Base-by-base conservation (phyloP, 2,113 vertebrate genomes). In the Catagonus wagneri region DNA sequence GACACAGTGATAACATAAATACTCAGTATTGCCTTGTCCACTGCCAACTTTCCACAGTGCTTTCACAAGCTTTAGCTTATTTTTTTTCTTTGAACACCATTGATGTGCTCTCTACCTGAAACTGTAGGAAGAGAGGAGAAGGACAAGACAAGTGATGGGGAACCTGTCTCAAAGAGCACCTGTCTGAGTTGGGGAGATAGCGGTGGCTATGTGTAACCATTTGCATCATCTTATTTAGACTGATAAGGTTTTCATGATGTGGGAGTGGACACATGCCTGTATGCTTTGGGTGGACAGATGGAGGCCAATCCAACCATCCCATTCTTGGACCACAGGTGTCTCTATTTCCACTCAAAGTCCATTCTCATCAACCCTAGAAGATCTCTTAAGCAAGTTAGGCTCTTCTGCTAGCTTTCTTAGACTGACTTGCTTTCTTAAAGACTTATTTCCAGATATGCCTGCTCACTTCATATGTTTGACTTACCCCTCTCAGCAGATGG, bases 391-490 rank as follows among this genome's bases (percentile, higher is more conserved):
- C 71, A 50, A 27, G 23, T 11, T n/a, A 61, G 69, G 1, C 11
- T 84, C 60, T 68, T 90, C 34, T 17, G n/a, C 20, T 60, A 29
- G 5, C 1, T 44, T 74, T 94, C 39, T 95, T 27, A n/a, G 65
- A 58, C 52, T 34, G 68, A 29, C 78, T 88, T 44, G 23, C 34
- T 84, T 94, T 94, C 58, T 86, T 86, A 92, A 11, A 94, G 69
- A 92, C 20, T 54, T 75, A 27, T 65, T 92, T 87, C 52, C 74
- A 89, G 78, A 69, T 13, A 27, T 32, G 8, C 36, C 61, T 58
- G 3, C 54, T 66, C 2, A 22, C 3, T 32, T 83, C 68, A 80
- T 29, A 52, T 50, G 63, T 44, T 69, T 75, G 50, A n/a, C 61
- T 78, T 61, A 75, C 29, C 17, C 68, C 13, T 10, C 44, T 52